Percentiles rank a stretch among this genome's conserved stretches.
Evolutionary conservation across 2,113 vertebrate genomes (phyloP).

Genomic region (Callospermophilus lateralis): DNA sequence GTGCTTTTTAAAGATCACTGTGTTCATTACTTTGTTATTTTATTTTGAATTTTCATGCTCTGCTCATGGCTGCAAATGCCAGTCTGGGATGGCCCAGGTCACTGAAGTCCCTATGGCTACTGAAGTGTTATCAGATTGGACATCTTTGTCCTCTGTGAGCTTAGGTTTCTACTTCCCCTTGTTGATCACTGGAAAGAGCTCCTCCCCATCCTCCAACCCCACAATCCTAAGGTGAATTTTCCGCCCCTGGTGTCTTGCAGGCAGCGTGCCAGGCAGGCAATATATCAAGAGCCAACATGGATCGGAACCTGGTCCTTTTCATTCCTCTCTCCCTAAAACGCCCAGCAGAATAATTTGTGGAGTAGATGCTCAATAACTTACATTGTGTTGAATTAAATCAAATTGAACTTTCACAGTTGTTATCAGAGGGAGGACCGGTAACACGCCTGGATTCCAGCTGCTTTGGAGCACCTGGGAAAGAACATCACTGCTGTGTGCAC

Average conservation of each 20-base stretch:
- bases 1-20: not conserved
- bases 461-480: not conserved
- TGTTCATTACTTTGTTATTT: not conserved
- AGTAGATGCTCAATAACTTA: not conserved
- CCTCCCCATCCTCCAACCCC: not conserved
- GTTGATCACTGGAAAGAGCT: not conserved
- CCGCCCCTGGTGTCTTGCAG: not conserved
- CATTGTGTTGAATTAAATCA: conserved; percentile 37
- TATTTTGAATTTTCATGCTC: not conserved
- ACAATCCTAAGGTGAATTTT: not conserved
- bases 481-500: not conserved
- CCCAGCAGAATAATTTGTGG: not conserved
- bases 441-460: not conserved
- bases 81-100: not conserved
- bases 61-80: not conserved
- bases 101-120: not conserved
- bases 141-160: not conserved
- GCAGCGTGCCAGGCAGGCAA: not conserved
- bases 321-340: not conserved
- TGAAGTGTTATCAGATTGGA: not conserved
- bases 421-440: not conserved
- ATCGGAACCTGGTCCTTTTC: not conserved
- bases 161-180: not conserved
- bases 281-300: not conserved
- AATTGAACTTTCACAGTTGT: not conserved